phyloP scores from a whole-genome alignment of 2,797 vertebrate genomes.

The Peromyscus eremicus region DNA sequence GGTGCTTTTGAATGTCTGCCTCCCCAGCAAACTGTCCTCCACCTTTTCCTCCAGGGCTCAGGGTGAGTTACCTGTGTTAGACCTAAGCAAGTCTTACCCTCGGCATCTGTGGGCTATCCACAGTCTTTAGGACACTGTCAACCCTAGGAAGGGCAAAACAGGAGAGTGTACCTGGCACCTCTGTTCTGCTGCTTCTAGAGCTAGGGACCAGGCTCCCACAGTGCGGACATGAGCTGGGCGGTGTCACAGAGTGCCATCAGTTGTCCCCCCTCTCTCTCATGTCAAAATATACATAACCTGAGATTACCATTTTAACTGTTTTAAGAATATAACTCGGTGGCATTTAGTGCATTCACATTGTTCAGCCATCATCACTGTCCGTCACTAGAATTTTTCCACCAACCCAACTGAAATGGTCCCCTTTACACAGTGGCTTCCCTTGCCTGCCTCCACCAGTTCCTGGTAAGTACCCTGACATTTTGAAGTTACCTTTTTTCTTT shows the following conservation, averaged over 20 bases:
- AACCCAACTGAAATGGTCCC: neutral
- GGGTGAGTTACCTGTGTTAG: neutral
- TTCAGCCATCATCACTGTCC: neutral
- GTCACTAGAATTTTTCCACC: neutral
- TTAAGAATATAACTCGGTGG: neutral
- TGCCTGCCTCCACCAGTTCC: neutral
- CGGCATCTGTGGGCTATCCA: neutral
- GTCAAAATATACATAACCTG: conserved; percentile 7
- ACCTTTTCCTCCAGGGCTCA: conserved; percentile 9
- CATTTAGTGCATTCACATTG: neutral
- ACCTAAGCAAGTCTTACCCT: neutral
- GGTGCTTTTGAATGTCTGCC: conserved; percentile 19
- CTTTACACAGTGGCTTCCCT: neutral
- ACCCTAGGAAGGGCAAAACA: neutral
- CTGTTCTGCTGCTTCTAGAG: neutral
- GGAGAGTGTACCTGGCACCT: neutral
- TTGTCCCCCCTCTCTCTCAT: neutral
- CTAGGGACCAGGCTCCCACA: neutral
- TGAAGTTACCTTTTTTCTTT: conserved; percentile 35
- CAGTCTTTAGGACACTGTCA: neutral
- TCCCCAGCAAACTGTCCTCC: neutral
- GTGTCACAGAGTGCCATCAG: neutral
- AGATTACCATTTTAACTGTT: conserved; percentile 20
- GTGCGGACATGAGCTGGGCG: neutral
- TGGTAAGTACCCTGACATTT: conserved; percentile 19